phyloP scores from a whole-genome alignment of 2,113 vertebrate species.

The Oceanodroma tethys region DNA sequence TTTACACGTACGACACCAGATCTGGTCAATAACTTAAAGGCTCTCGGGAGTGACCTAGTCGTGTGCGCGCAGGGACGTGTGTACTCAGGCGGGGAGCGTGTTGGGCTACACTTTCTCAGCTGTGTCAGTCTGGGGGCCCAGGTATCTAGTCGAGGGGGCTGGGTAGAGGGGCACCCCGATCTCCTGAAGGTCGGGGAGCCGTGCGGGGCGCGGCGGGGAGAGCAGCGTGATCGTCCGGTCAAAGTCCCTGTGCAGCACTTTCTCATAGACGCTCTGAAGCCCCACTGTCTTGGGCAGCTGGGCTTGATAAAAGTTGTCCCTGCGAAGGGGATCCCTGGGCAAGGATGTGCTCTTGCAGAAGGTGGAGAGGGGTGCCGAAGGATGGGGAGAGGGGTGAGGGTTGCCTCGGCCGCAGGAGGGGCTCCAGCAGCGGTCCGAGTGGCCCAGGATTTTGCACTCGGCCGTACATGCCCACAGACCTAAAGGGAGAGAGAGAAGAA shows the following conservation, averaged over 20 bases:
- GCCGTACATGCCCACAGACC: constrained; percentile 96
- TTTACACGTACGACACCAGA: constrained; percentile 70
- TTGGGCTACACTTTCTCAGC: constrained; percentile 70
- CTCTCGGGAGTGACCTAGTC: constrained; percentile 54
- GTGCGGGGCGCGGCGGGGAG: constrained; percentile 84
- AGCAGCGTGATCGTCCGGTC: constrained; percentile 85
- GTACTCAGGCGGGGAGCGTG: background rate
- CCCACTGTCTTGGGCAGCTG: constrained; percentile 86
- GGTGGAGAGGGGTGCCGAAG: constrained; percentile 79
- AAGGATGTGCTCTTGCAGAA: constrained; percentile 92
- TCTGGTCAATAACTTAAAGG: constrained; percentile 79
- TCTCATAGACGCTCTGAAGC: constrained; percentile 92
- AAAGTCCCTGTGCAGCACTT: constrained; percentile 90
- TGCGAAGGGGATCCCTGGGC: constrained; percentile 85
- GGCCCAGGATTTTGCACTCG: constrained; percentile 94
- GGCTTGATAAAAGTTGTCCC: constrained; percentile 88
- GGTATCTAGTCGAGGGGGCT: constrained; percentile 81
- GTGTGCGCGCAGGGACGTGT: constrained; percentile 38
- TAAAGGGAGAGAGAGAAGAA: constrained; percentile 33
- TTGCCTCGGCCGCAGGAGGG: constrained; percentile 86
- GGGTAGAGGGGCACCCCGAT: constrained; percentile 85
- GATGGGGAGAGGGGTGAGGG: constrained; percentile 72
- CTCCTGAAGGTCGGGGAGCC: constrained; percentile 90
- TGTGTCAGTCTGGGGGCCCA: constrained; percentile 74
- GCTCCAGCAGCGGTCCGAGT: constrained; percentile 97